A percentile compares a stretch with the other conserved stretches of the same genome.
Conservation (phyloP, 2,113 vertebrate species). For the Serilophus lunatus region DNA sequence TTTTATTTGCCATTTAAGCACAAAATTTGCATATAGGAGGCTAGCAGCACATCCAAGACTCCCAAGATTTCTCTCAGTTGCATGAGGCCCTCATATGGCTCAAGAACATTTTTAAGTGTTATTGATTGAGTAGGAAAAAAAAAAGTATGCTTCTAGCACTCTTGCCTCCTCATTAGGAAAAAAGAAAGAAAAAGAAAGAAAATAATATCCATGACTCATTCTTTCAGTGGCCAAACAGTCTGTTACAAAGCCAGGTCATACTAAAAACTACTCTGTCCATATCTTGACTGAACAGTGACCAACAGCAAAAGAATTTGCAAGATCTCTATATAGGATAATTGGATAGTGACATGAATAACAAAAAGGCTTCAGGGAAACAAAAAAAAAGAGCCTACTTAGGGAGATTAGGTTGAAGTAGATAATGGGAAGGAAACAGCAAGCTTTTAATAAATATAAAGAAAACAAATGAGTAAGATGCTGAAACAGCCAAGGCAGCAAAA, state of each 20-base stretch:
- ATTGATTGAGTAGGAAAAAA: not conserved
- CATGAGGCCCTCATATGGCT: not conserved
- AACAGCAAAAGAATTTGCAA: conserved; percentile 16
- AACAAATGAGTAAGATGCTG: not conserved
- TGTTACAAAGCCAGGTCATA: not conserved
- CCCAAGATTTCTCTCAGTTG: not conserved
- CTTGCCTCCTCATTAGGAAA: not conserved
- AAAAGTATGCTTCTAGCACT: not conserved
- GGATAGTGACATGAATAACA: not conserved
- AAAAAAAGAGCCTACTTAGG: not conserved
- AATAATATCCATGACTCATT: not conserved
- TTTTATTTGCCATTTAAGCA: conserved; percentile 7
- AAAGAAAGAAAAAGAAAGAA: not conserved
- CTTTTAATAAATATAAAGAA: conserved; percentile 1
- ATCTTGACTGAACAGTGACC: not conserved
- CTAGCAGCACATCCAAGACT: not conserved
- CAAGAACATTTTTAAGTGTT: not conserved
- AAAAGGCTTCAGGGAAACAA: not conserved
- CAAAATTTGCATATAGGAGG: not conserved
- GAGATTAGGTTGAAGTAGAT: not conserved
- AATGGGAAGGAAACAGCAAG: not conserved
- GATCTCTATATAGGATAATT: not conserved
- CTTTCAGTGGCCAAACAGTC: not conserved
- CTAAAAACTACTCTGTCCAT: not conserved
- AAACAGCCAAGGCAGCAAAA: not conserved